Conservation (phyloP, 2,888 invertebrate species). For the Diachrysia chrysitis region DNA sequence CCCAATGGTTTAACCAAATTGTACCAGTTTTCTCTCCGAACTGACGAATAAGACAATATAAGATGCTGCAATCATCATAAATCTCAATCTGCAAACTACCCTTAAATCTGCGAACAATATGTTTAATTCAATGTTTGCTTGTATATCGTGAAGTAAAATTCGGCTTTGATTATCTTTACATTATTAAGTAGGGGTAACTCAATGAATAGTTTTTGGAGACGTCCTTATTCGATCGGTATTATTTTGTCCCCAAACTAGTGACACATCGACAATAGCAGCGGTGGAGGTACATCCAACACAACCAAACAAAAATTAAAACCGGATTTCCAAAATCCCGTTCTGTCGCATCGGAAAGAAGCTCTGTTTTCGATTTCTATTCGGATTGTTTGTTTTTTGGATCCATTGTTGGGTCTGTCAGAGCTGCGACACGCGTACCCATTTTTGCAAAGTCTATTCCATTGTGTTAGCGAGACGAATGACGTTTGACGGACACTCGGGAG, state of each 20-base stretch:
- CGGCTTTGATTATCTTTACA: constrained; percentile 16
- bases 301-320: constrained; percentile 83
- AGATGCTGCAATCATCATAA: not conserved
- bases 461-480: constrained; percentile 82
- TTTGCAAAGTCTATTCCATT: constrained; percentile 87
- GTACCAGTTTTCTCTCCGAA: not conserved
- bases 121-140: not conserved
- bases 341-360: constrained; percentile 84
- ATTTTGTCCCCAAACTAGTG: constrained; percentile 64
- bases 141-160: constrained; percentile 2
- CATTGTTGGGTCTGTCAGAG: constrained; percentile 82
- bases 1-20: not conserved
- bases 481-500: constrained; percentile 81
- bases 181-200: constrained; percentile 12
- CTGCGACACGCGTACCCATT: constrained; percentile 86
- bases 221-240: constrained; percentile 64
- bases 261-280: constrained; percentile 73
- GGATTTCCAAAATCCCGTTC: constrained; percentile 89
- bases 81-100: not conserved
- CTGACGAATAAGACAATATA: no score
- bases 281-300: constrained; percentile 73
- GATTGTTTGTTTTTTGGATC: constrained; percentile 87
- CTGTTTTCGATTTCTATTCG: constrained; percentile 88
- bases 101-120: not conserved
- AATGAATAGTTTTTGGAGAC: constrained; percentile 34